phyloP scores from a whole-genome alignment of 2,797 vertebrate species.

The Gymnocypris eckloni region DNA sequence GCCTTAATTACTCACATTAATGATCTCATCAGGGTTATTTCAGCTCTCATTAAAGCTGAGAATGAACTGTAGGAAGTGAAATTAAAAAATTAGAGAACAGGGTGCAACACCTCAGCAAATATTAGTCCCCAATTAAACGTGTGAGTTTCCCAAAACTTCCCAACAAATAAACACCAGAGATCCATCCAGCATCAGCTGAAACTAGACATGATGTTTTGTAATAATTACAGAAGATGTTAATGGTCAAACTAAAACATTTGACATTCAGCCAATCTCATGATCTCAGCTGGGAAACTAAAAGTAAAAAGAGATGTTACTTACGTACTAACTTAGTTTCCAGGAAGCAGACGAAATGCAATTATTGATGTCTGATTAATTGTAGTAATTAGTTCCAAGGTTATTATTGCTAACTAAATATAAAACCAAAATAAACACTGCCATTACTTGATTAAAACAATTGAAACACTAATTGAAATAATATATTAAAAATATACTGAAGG shows the following conservation, averaged over 20 bases:
- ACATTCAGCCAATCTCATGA: no score
- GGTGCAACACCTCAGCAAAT: not conserved
- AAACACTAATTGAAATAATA: no score
- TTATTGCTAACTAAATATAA: no score
- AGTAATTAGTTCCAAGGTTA: no score
- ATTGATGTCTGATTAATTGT: no score
- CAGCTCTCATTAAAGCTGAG: not conserved
- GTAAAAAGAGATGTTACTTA: no score
- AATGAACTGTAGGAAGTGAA: slow-evolving; percentile 1
- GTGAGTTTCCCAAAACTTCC: slow-evolving; percentile 3
- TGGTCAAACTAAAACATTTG: not conserved
- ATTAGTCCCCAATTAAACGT: slow-evolving; percentile 5
- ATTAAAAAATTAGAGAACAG: slow-evolving; percentile 1
- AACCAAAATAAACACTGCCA: no score
- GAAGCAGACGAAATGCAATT: no score
- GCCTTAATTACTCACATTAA: slow-evolving; percentile 3
- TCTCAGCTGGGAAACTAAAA: no score
- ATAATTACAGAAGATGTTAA: not conserved
- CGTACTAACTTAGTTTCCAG: no score
- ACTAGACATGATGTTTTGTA: not conserved
- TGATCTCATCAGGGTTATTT: slow-evolving; percentile 15
- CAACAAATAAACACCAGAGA: not conserved
- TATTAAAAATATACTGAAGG: no score
- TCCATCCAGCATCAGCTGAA: not conserved
- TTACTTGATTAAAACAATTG: no score